Percentiles rank a stretch among this genome's conserved stretches.
Conservation (phyloP, 2,113 vertebrate genomes). For the Columbina picui region DNA sequence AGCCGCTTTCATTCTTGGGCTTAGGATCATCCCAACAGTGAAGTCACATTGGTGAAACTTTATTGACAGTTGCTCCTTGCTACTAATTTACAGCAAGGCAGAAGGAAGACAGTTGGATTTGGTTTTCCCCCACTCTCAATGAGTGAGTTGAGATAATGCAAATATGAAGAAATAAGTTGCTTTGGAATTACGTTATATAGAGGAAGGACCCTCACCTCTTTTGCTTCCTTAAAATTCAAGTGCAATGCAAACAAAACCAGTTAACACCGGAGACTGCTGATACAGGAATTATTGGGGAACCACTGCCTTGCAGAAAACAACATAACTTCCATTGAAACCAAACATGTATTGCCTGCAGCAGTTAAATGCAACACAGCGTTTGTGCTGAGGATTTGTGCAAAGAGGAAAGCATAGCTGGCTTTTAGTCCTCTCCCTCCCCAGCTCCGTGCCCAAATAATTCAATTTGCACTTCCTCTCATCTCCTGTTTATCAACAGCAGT, state of each 20-base stretch:
- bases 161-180: neutral
- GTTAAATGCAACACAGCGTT: neutral
- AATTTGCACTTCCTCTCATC: neutral
- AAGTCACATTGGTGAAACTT: neutral
- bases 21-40: neutral
- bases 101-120: neutral
- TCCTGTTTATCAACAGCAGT: neutral
- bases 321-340: neutral
- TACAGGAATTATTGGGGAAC: neutral
- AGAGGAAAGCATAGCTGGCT: neutral
- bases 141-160: neutral
- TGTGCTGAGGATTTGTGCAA: neutral
- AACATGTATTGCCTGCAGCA: neutral
- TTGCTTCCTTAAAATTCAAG: neutral
- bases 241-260: neutral
- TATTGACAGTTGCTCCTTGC: neutral
- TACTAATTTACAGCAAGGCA: slow-evolving; percentile 24
- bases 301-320: neutral
- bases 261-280: neutral
- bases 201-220: neutral
- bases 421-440: neutral
- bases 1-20: neutral
- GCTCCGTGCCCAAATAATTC: neutral
- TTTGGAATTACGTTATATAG: neutral
- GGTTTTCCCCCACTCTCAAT: neutral